Base-by-base conservation (phyloP, 2,797 vertebrate species). In the Epinephelus coioides region DNA sequence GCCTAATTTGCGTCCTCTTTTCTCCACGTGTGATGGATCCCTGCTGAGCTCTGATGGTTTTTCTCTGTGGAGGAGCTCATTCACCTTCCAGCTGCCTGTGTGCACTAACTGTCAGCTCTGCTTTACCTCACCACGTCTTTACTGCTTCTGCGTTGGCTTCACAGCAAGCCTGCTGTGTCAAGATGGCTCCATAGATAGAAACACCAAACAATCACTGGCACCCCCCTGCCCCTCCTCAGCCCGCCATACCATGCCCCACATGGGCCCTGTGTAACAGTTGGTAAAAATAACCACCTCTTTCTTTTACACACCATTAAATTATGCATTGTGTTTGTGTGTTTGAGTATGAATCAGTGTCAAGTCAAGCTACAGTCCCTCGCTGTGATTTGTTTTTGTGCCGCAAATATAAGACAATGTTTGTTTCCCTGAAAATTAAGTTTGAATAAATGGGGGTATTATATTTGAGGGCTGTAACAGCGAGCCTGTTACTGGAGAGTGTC, bases 31-130 rank as follows among this genome's bases (percentile, higher is more conserved):
- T 62, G 66, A 49, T 27, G 55, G 19, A 53, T 71, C 60, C 72
- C 78, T 3, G 38, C 81, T 71, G 69, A 75, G 62, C 40, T 73
- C 27, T 43, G 44, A 46, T 51, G 21, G 49, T 60, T 81, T 78
- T 67, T n/a, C 75, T 83, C 60, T 57, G 80, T 18, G 53, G 66
- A 81, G 38, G 67, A 82, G 77, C 78, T 63, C 51, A 27, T 61
- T 91, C 73, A 82, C 47, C 81, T 88, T 73, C 68, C 83, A 86
- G 83, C 74, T 87, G 85, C 34, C 8, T 0, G 15, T 63, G 40
- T 47, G 63, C 57, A 60, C 23, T 5, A 49, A 73, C 59, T 85
- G 87, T 90, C 87, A 50, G 59, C 74, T 84, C 70, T 76, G 84
- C 80, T 91, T 86, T 83, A 74, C 64, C 62, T 89, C 89, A 84